These are phyloP conservation scores for Glareola pratincola DNA, from an alignment of 2,113 vertebrate genomes.

Conservation along the genomic window DNA sequence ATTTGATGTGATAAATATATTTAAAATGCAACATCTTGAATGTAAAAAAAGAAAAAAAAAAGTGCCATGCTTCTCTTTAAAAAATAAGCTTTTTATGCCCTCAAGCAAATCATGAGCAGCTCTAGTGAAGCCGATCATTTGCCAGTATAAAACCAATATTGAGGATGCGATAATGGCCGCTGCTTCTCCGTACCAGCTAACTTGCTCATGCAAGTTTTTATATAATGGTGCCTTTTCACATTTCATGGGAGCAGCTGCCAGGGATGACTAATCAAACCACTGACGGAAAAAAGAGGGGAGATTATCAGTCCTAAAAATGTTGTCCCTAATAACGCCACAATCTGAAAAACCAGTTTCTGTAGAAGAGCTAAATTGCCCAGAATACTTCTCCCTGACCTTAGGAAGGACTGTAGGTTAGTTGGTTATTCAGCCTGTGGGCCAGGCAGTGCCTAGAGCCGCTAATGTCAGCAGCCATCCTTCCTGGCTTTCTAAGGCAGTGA, in stretches of 20 bases:
- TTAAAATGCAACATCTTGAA: not conserved
- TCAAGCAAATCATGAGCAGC: not conserved
- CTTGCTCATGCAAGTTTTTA: not conserved
- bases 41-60: not conserved
- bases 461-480: not conserved
- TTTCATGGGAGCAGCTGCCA: slow-evolving; percentile 1
- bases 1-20: not conserved
- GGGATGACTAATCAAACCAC: not conserved
- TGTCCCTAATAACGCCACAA: not conserved
- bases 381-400: not conserved
- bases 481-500: not conserved
- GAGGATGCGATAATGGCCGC: not conserved
- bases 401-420: not conserved
- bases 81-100: not conserved
- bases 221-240: slow-evolving; percentile 4
- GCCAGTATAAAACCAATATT: not conserved
- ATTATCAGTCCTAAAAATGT: not conserved
- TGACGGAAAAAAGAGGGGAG: not conserved
- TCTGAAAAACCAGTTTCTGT: not conserved
- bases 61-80: not conserved
- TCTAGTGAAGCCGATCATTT: not conserved
- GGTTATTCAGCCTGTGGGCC: not conserved
- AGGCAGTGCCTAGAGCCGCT: not conserved
- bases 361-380: not conserved
- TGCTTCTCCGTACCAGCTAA: not conserved